Evolutionary conservation across 2,888 invertebrate species (phyloP).

Genomic region (Cartodere bifasciata): DNA sequence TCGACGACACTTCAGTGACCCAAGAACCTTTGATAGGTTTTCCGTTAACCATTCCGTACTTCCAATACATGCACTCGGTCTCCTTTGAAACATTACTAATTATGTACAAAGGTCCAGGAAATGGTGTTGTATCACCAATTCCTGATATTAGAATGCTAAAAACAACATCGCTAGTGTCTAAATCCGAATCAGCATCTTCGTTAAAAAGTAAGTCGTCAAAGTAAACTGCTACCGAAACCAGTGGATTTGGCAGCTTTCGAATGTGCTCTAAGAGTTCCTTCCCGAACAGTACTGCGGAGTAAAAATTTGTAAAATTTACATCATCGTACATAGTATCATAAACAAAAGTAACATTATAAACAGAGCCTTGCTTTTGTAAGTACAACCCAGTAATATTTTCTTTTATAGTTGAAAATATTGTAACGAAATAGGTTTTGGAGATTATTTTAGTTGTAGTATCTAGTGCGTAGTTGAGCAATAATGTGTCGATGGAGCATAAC

Average conservation of each 20-base stretch:
- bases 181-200: not conserved
- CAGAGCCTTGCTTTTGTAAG: not conserved
- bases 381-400: not conserved
- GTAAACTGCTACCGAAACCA: not conserved
- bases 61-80: not conserved
- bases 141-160: not conserved
- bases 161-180: not conserved
- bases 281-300: not conserved
- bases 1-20: no score
- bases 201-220: slow-evolving; percentile 1
- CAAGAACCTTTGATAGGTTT: not conserved
- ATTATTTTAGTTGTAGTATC: not conserved
- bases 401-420: not conserved
- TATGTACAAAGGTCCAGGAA: slow-evolving; percentile 1
- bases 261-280: not conserved
- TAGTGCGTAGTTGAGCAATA: not conserved
- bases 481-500: no score
- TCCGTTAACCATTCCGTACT: not conserved
- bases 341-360: not conserved
- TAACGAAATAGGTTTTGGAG: not conserved
- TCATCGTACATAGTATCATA: not conserved
- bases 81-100: not conserved
- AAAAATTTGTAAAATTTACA: not conserved
- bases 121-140: not conserved
- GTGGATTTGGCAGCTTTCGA: not conserved